Evolutionary conservation across 1,140 invertebrate genomes (phyloP).

Genomic region (Drosophila sproati): DNA sequence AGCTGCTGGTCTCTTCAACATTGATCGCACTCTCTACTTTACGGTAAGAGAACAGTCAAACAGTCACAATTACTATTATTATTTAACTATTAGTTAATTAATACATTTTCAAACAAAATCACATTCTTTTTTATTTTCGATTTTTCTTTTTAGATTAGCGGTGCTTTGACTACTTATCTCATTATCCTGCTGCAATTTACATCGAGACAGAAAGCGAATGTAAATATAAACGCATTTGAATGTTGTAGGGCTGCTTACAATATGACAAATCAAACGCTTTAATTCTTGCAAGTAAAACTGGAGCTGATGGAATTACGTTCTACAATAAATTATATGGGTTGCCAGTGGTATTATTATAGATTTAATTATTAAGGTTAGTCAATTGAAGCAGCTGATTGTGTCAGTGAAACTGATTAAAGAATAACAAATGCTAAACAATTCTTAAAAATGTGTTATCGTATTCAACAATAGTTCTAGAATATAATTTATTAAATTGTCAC

Average conservation of each 20-base stretch:
- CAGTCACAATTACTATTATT: neutral
- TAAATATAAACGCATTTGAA: slow-evolving; percentile 32
- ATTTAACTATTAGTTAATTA: neutral
- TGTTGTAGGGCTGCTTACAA: slow-evolving; percentile 62
- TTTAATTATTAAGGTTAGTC: slow-evolving; percentile 33
- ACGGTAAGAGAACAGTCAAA: slow-evolving; percentile 54
- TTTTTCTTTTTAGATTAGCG: slow-evolving; percentile 68
- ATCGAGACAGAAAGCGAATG: slow-evolving; percentile 52
- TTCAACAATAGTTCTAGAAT: too few relatives aligned
- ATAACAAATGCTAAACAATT: neutral
- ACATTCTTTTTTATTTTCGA: neutral
- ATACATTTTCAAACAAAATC: too few relatives aligned
- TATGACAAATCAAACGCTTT: slow-evolving; percentile 61
- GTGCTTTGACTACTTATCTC: slow-evolving; percentile 80
- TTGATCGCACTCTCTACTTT: slow-evolving; percentile 82
- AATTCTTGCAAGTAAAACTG: slow-evolving; percentile 26
- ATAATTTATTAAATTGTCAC: too few relatives aligned
- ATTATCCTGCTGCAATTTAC: slow-evolving; percentile 83
- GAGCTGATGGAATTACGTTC: slow-evolving; percentile 45
- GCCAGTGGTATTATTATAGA: slow-evolving; percentile 50
- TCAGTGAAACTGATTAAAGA: neutral
- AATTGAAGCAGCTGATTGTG: slow-evolving; percentile 21
- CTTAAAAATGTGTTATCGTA: too few relatives aligned
- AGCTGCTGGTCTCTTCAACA: slow-evolving; percentile 81
- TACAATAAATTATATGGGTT: slow-evolving; percentile 33